Percentiles rank a stretch among this genome's conserved stretches.
Evolutionary conservation across 2,888 invertebrate species (phyloP).

Genomic region (Cenopis cana): DNA sequence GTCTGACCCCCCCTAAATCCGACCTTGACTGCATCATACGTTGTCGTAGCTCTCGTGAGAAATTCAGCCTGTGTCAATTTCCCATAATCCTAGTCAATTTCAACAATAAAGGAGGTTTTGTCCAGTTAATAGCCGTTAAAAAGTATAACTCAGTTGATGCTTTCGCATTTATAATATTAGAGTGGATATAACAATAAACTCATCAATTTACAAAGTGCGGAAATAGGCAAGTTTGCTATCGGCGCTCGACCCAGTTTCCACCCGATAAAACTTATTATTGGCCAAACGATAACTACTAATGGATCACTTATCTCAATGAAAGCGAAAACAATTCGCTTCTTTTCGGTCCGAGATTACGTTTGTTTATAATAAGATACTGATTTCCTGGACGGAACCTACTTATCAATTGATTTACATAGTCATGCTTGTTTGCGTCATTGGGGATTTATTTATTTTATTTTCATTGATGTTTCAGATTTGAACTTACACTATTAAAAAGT

Average conservation of each 20-base stretch:
- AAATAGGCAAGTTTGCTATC: conserved; percentile 48
- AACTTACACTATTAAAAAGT: no score
- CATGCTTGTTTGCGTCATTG: conserved; percentile 3
- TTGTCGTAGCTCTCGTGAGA: no score
- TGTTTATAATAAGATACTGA: conserved; percentile 60
- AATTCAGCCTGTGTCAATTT: no score
- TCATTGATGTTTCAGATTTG: no score
- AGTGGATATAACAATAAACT: neutral
- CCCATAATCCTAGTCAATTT: no score
- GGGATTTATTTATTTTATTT: neutral
- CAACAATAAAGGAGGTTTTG: no score
- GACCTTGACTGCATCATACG: no score
- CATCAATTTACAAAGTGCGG: conserved; percentile 30
- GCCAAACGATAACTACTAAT: conserved; percentile 66
- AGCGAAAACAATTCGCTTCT: conserved; percentile 68
- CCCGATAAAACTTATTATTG: conserved; percentile 75
- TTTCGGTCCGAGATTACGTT: conserved; percentile 60
- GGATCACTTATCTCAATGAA: conserved; percentile 64
- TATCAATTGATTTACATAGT: conserved; percentile 14
- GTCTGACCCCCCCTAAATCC: no score
- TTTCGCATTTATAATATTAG: neutral
- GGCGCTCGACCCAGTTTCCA: conserved; percentile 55
- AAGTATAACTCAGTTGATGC: no score
- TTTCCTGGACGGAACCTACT: conserved; percentile 55
- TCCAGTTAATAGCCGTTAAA: no score